phyloP scores from a whole-genome alignment of 1,140 invertebrate species.

The Amyelois transitella region DNA sequence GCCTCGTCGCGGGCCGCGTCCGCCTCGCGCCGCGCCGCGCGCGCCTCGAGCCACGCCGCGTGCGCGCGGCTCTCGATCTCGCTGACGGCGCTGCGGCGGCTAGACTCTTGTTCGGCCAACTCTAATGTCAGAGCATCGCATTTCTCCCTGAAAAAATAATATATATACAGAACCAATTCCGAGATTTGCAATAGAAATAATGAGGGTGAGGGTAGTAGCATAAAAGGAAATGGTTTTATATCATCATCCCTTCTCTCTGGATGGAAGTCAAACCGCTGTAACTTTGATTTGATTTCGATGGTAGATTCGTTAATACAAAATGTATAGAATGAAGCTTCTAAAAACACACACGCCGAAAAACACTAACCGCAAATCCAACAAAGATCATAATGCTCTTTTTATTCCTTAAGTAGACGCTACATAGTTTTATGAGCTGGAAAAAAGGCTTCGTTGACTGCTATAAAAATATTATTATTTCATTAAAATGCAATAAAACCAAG shows the following conservation, averaged over 20 bases:
- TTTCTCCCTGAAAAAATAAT: conserved; percentile 44
- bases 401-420: background rate
- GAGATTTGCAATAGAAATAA: no score
- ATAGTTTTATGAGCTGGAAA: background rate
- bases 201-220: no score
- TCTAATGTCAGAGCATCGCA: conserved; percentile 83
- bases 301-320: no score
- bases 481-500: background rate
- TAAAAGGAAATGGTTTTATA: no score
- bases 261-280: no score
- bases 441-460: background rate
- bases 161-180: background rate
- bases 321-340: background rate
- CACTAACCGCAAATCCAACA: background rate
- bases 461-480: background rate
- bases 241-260: no score
- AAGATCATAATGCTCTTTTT: no score
- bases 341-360: background rate
- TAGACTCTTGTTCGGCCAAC: conserved; percentile 85
- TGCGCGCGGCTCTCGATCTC: conserved; percentile 84
- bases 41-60: conserved; percentile 84
- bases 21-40: conserved; percentile 83
- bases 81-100: conserved; percentile 83
- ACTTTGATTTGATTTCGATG: no score
- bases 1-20: conserved; percentile 86